phyloP scores from a whole-genome alignment of 2,797 vertebrate genomes.

The Rhinatrema bivittatum region DNA sequence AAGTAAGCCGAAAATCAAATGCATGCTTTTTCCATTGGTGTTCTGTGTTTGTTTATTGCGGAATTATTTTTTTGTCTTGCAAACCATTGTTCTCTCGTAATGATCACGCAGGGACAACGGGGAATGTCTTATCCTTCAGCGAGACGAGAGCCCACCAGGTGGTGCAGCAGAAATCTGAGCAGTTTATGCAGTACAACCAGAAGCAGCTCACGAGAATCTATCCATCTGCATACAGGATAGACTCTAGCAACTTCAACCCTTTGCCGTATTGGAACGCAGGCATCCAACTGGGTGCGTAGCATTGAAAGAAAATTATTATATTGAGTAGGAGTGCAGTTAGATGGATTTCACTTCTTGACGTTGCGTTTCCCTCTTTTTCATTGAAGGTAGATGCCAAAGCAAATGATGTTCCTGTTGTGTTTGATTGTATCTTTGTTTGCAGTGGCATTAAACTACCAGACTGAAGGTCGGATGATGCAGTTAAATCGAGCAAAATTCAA shows the following conservation, averaged over 20 bases:
- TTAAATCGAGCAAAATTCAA: slow-evolving; percentile 93
- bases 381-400: too few species aligned
- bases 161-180: slow-evolving; percentile 83
- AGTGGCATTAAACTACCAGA: slow-evolving; percentile 98
- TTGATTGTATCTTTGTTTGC: slow-evolving; percentile 10
- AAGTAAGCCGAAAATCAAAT: too few species aligned
- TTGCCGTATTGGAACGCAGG: slow-evolving; percentile 94
- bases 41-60: too few species aligned
- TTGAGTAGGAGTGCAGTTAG: too few species aligned
- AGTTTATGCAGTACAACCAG: slow-evolving; percentile 90
- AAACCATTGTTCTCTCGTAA: too few species aligned
- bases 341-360: too few species aligned
- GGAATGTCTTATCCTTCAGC: slow-evolving; percentile 91
- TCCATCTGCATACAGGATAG: slow-evolving; percentile 92
- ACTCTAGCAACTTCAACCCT: slow-evolving; percentile 97
- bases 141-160: slow-evolving; percentile 88
- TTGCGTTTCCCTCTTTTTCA: too few species aligned
- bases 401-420: too few species aligned
- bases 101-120: slow-evolving; percentile 78
- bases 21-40: too few species aligned
- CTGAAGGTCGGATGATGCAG: slow-evolving; percentile 95
- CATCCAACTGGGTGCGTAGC: slow-evolving; percentile 81
- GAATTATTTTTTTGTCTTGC: too few species aligned
- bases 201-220: slow-evolving; percentile 90
- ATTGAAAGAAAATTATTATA: too few species aligned